Conservation (phyloP, 92 coral and sea anemone species). For the Umimayanthus chanpuru region DNA sequence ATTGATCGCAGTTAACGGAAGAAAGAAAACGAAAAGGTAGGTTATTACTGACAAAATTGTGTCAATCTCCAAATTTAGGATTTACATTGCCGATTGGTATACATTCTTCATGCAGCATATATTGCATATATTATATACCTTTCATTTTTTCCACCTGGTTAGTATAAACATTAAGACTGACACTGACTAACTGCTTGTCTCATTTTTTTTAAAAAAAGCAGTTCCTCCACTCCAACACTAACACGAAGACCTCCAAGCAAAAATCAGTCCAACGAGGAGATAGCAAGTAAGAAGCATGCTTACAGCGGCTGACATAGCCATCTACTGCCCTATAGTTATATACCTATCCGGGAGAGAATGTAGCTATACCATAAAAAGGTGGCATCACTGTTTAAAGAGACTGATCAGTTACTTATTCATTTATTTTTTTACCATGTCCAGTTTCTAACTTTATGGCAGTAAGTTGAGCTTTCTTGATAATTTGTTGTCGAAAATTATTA, state of each 20-base stretch:
- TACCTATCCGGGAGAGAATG: neutral
- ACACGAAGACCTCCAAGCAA: neutral
- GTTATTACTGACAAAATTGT: neutral
- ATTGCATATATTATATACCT: neutral
- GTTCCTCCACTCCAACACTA: neutral
- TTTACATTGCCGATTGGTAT: conserved; percentile 1
- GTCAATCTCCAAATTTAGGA: neutral
- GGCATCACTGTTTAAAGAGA: neutral
- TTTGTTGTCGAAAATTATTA: no score
- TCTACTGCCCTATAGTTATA: neutral
- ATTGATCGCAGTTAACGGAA: neutral
- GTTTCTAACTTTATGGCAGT: neutral
- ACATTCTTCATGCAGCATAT: neutral
- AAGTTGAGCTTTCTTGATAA: neutral
- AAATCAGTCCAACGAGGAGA: neutral
- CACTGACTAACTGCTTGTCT: neutral
- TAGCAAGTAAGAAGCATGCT: neutral
- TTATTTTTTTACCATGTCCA: conserved; percentile 1
- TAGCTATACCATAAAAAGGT: no score
- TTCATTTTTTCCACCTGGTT: neutral
- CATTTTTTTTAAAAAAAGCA: neutral
- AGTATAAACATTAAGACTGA: neutral
- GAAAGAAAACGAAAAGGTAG: conserved; percentile 2
- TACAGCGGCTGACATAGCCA: neutral
- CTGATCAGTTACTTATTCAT: neutral